Evolutionary conservation across 2,888 invertebrate genomes (phyloP).

Genomic region (Ormyrus labotus): DNA sequence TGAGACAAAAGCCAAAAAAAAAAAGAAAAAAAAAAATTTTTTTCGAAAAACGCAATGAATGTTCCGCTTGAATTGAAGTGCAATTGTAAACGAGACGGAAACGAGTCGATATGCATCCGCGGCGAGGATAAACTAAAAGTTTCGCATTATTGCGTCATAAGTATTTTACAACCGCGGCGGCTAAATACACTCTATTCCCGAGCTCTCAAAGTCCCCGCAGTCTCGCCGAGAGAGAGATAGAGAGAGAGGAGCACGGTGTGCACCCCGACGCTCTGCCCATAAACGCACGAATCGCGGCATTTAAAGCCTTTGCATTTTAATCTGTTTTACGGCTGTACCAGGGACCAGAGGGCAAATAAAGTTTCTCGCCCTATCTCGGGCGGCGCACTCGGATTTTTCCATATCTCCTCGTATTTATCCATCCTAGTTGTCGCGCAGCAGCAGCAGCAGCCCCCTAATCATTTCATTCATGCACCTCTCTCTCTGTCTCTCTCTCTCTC

Average conservation of each 20-base stretch:
- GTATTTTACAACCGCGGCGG: no score
- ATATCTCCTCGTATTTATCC: background rate
- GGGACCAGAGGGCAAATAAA: constrained; percentile 23
- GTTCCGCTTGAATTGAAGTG: no score
- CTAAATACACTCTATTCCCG: no score
- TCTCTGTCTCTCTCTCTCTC: background rate
- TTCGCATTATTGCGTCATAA: no score
- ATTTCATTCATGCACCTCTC: constrained; percentile 24
- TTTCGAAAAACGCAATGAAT: no score
- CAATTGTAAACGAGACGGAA: no score
- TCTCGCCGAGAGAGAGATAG: no score
- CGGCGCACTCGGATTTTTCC: background rate
- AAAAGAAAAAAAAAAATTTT: no score
- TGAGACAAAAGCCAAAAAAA: no score
- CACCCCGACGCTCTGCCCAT: background rate
- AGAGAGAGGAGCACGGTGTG: no score
- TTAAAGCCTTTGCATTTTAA: constrained; percentile 23
- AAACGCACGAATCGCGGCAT: background rate
- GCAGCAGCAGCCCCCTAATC: background rate
- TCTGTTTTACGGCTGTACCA: background rate
- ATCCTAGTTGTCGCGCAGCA: background rate
- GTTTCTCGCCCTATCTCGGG: background rate
- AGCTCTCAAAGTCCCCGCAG: no score
- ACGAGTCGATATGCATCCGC: background rate
- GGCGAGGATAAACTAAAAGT: background rate